Evolutionary conservation across 2,797 vertebrate genomes (phyloP).

Genomic region (Spea hammondii): DNA sequence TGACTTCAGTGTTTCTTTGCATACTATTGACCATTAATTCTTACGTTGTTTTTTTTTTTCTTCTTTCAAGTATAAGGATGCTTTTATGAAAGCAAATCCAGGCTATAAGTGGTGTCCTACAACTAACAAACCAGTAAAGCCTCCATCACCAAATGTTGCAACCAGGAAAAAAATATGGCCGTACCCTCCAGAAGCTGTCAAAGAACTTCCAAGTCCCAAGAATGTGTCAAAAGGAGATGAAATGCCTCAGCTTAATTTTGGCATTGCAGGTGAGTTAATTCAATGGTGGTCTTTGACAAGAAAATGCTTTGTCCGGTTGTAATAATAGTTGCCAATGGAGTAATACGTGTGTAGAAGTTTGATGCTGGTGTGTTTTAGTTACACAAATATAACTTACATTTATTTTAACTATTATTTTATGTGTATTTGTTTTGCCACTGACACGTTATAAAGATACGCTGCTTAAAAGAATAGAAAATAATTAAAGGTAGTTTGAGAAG

Average conservation of each 20-base stretch:
- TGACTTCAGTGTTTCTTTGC: background rate
- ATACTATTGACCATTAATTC: background rate
- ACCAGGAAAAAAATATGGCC: constrained; percentile 91
- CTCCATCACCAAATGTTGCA: constrained; percentile 75
- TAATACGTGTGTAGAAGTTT: background rate
- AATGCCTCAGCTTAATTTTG: constrained; percentile 93
- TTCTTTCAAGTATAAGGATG: constrained; percentile 90
- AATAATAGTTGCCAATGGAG: background rate
- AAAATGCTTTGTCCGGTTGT: too few species aligned
- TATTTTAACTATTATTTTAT: background rate
- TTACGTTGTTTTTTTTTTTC: constrained; percentile 21
- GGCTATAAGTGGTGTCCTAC: constrained; percentile 98
- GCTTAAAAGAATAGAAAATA: background rate
- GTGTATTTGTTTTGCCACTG: background rate
- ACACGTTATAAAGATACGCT: background rate
- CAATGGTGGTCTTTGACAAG: background rate
- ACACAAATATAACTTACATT: background rate
- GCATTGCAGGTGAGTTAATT: constrained; percentile 86
- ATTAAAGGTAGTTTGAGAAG: too few species aligned
- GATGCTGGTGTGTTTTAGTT: background rate
- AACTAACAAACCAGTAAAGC: constrained; percentile 94
- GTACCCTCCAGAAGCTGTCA: constrained; percentile 81
- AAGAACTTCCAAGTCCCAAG: constrained; percentile 84
- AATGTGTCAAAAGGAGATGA: constrained; percentile 84
- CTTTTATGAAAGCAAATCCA: constrained; percentile 98